Evolutionary conservation across 2,113 vertebrate species (phyloP).

Genomic region (Xyliphius kryptos): DNA sequence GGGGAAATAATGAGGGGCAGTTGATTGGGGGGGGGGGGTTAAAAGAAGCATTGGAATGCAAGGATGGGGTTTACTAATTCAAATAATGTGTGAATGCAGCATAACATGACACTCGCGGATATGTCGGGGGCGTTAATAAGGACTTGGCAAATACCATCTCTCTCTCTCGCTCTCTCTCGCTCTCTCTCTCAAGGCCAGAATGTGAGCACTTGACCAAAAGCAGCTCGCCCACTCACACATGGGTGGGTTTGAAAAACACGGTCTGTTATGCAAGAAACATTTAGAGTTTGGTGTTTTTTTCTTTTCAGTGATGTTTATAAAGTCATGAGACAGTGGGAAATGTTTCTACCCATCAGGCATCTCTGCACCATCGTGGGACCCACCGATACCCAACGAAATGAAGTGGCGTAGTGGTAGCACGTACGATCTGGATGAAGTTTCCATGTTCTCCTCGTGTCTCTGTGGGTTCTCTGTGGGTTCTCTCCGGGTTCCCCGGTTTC

Average conservation of each 20-base stretch:
- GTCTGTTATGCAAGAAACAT: constrained; percentile 59
- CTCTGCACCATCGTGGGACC: too few relatives aligned
- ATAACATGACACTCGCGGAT: constrained; percentile 1
- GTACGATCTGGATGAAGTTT: not conserved
- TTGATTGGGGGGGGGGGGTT: not conserved
- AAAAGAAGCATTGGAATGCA: not conserved
- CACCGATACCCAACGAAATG: too few relatives aligned
- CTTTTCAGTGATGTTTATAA: constrained; percentile 26
- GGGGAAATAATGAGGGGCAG: not conserved
- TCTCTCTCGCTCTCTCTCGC: constrained; percentile 47
- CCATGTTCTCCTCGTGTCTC: not conserved
- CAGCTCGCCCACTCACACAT: constrained; percentile 56
- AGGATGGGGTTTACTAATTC: not conserved
- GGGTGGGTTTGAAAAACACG: constrained; percentile 53
- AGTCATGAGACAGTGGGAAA: constrained; percentile 9
- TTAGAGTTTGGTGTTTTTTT: constrained; percentile 42
- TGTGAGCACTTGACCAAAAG: constrained; percentile 68
- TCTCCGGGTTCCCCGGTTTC: too few relatives aligned
- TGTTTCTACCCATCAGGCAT: too few relatives aligned
- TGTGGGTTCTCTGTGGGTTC: too few relatives aligned
- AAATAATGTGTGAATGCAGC: not conserved
- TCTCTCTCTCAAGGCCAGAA: constrained; percentile 66
- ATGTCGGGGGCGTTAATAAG: constrained; percentile 55
- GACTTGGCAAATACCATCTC: constrained; percentile 53
- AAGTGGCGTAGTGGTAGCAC: too few relatives aligned